Conservation (phyloP, 2,113 vertebrate species). For the Phaethon lepturus region DNA sequence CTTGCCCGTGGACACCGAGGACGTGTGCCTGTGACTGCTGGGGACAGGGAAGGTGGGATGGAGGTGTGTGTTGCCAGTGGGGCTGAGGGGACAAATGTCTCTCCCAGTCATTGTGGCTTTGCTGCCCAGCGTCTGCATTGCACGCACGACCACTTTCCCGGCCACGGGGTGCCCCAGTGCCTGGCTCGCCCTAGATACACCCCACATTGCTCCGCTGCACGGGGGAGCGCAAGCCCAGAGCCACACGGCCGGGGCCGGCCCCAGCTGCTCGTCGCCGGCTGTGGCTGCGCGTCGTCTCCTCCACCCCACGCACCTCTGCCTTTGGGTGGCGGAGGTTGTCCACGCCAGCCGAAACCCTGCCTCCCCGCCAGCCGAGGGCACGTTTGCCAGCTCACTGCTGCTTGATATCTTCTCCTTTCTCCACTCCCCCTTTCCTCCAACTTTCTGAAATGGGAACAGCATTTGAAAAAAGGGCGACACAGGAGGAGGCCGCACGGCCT, state of each 20-base stretch:
- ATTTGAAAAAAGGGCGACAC: not conserved
- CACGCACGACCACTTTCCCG: fast-evolving
- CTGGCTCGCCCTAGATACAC: not conserved
- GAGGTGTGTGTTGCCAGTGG: not conserved
- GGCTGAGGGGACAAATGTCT: not conserved
- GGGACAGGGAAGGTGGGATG: not conserved
- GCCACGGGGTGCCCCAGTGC: not conserved
- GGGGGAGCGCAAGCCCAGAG: not conserved
- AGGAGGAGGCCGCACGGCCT: fast-evolving
- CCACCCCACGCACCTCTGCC: fast-evolving
- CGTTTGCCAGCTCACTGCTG: fast-evolving
- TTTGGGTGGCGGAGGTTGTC: not conserved
- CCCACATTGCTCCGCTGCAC: fast-evolving
- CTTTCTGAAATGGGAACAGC: not conserved
- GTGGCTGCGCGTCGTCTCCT: fast-evolving
- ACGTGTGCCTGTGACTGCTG: fast-evolving
- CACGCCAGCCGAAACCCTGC: fast-evolving
- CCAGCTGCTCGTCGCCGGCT: not conserved
- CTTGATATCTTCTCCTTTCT: not conserved
- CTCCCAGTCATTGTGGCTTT: not conserved
- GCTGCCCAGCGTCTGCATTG: fast-evolving
- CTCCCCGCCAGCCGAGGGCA: fast-evolving
- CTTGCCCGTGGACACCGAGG: fast-evolving
- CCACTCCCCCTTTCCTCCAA: not conserved
- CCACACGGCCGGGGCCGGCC: fast-evolving